A percentile compares a stretch with the other conserved stretches of the same genome.
phyloP scores from a whole-genome alignment of 2,888 invertebrate species.

The Alviniconcha strummeri region DNA sequence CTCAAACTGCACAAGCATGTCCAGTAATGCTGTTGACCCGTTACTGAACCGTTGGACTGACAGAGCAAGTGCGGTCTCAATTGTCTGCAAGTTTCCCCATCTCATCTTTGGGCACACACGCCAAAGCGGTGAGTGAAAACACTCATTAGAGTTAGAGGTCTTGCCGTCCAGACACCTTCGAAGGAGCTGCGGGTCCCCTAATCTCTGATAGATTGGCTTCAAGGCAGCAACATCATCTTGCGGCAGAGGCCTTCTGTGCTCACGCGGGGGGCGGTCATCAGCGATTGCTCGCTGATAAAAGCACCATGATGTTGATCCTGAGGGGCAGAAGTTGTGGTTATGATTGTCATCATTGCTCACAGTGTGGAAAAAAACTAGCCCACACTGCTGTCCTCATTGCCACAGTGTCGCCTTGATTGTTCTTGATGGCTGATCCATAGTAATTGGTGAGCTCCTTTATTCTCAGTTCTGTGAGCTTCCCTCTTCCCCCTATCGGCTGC shows the following conservation, averaged over 20 bases:
- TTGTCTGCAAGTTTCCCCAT: no score
- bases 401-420: background rate
- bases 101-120: background rate
- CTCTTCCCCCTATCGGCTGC: background rate
- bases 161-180: background rate
- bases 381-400: background rate
- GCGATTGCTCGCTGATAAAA: background rate
- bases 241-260: background rate
- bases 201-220: background rate
- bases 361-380: conserved; percentile 4
- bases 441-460: background rate
- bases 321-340: background rate
- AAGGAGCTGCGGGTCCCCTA: background rate
- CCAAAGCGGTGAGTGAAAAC: background rate
- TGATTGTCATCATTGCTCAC: background rate
- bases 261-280: no score
- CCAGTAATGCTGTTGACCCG: no score
- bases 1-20: no score
- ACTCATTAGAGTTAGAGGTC: background rate
- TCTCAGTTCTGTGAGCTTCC: background rate
- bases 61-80: no score
- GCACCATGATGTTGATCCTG: background rate
- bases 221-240: background rate
- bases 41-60: no score
- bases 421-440: background rate